phyloP scores from a whole-genome alignment of 2,113 vertebrate genomes.

The Ovis aries region DNA sequence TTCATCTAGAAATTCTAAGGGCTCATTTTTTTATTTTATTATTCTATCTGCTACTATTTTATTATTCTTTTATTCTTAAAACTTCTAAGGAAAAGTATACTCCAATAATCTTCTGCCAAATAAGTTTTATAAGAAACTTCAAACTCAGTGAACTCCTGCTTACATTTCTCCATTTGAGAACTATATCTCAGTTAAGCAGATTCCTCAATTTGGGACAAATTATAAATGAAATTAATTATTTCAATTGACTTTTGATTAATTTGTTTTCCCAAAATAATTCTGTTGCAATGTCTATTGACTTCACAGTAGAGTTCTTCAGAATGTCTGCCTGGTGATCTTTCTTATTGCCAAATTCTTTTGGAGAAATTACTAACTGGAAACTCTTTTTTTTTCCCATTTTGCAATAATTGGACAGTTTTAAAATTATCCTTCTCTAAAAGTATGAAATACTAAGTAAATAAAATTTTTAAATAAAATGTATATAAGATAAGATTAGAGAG shows the following conservation, averaged over 20 bases:
- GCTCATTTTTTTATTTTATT: neutral
- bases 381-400: slow-evolving; percentile 35
- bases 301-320: slow-evolving; percentile 9
- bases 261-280: slow-evolving; percentile 44
- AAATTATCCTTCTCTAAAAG: slow-evolving; percentile 5
- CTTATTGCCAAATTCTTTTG: slow-evolving; percentile 49
- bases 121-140: neutral
- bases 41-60: neutral
- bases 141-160: neutral
- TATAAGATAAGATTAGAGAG: neutral
- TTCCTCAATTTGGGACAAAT: neutral
- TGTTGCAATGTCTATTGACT: slow-evolving; percentile 55
- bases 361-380: slow-evolving; percentile 44
- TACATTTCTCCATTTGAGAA: neutral
- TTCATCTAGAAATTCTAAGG: neutral
- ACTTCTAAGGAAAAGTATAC: neutral
- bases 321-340: slow-evolving; percentile 10
- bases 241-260: slow-evolving; percentile 49
- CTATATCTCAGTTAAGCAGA: neutral
- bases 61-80: neutral
- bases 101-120: neutral
- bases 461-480: neutral
- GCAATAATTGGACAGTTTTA: slow-evolving; percentile 39
- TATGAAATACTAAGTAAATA: neutral
- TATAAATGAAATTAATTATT: neutral